These are phyloP conservation scores for Xenentodon cancila DNA, from an alignment of 2,797 vertebrate species.

Conservation along the genomic window DNA sequence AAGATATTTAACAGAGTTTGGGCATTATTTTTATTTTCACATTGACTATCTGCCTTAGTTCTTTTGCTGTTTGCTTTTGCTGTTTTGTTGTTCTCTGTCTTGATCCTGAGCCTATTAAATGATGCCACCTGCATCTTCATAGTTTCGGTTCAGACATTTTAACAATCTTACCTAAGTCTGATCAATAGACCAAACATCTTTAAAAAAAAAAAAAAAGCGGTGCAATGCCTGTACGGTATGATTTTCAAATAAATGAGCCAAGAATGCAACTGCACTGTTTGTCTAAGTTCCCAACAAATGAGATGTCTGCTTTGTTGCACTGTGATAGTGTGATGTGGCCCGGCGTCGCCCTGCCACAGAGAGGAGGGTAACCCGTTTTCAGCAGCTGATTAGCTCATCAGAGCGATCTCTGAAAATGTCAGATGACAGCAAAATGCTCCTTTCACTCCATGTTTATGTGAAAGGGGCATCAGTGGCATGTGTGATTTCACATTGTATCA, in stretches of 20 bases:
- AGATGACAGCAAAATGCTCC: conserved; percentile 11
- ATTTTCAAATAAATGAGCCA: too few species aligned
- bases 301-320: not conserved
- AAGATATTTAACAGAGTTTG: too few species aligned
- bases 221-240: too few species aligned
- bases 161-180: too few species aligned
- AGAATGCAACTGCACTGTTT: not conserved
- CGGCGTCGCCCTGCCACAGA: not conserved
- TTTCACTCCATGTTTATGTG: conserved; percentile 13
- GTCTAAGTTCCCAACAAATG: conserved; percentile 1
- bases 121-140: too few species aligned
- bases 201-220: too few species aligned
- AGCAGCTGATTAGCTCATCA: conserved; percentile 21
- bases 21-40: too few species aligned
- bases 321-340: not conserved
- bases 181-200: too few species aligned
- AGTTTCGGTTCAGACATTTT: too few species aligned
- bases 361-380: conserved; percentile 16
- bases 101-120: too few species aligned
- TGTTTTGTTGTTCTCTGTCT: not conserved
- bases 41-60: too few species aligned
- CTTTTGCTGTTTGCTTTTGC: not conserved
- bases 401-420: conserved; percentile 36
- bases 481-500: conserved; percentile 34
- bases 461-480: conserved; percentile 10